Evolutionary conservation across 2,888 invertebrate species (phyloP).

Genomic region (Zygogramma bicolorata): DNA sequence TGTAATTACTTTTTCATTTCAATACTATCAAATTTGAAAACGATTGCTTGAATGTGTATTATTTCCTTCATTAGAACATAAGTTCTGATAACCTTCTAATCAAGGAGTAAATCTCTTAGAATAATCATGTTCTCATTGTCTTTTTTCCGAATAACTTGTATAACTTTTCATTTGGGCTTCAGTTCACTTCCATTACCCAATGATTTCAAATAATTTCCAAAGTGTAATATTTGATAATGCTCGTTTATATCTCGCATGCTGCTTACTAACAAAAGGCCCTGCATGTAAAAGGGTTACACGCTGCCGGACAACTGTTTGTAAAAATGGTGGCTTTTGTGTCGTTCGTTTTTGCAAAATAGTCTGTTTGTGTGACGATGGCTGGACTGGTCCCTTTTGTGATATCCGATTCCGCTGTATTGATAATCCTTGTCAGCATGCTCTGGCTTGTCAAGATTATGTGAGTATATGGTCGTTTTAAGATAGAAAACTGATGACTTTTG

Average conservation of each 20-base stretch:
- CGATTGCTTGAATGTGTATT: too few species aligned
- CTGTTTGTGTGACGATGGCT: constrained; percentile 66
- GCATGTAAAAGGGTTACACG: constrained; percentile 58
- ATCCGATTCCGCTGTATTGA: constrained; percentile 68
- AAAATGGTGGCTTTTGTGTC: constrained; percentile 70
- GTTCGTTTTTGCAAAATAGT: constrained; percentile 54
- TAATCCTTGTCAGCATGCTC: constrained; percentile 74
- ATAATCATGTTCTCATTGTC: too few species aligned
- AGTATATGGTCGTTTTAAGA: constrained; percentile 11
- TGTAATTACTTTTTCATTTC: too few species aligned
- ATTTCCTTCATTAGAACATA: too few species aligned
- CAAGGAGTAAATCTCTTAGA: too few species aligned
- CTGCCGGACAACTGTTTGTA: constrained; percentile 65
- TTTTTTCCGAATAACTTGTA: too few species aligned
- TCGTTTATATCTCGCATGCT: constrained; percentile 41
- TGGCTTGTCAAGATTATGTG: constrained; percentile 65
- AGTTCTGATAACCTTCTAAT: too few species aligned
- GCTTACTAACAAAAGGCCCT: constrained; percentile 52
- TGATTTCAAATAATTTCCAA: too few species aligned
- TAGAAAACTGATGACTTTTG: neutral
- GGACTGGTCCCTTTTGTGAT: constrained; percentile 61
- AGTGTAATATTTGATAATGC: neutral
- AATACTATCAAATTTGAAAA: too few species aligned
- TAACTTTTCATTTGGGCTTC: too few species aligned
- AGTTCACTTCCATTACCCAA: too few species aligned